Percentiles rank a stretch among this genome's conserved stretches.
Evolutionary conservation across 1,140 invertebrate genomes (phyloP).

Genomic region (Babylonia areolata): DNA sequence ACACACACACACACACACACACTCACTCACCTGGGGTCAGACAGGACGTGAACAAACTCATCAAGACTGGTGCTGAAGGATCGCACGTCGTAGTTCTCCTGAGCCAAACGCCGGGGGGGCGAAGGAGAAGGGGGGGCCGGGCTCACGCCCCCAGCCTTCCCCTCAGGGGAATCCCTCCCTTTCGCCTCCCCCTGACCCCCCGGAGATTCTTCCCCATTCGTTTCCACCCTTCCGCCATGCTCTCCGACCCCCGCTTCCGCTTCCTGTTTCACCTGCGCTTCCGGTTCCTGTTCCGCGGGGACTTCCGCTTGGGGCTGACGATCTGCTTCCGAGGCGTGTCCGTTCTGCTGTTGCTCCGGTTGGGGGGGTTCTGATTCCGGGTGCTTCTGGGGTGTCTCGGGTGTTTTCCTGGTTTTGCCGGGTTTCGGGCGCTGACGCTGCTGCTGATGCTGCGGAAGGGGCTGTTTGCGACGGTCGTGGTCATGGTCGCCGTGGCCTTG

Average conservation of each 20-base stretch:
- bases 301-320: background rate
- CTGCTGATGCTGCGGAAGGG: background rate
- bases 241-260: background rate
- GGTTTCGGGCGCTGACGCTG: background rate
- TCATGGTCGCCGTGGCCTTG: constrained; percentile 9
- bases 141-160: background rate
- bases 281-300: background rate
- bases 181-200: background rate
- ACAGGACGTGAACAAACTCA: constrained; percentile 50
- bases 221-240: background rate
- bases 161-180: background rate
- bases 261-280: background rate
- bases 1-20: background rate
- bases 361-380: background rate
- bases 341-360: background rate
- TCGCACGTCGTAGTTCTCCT: constrained; percentile 42
- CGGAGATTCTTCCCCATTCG: background rate
- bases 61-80: constrained; percentile 53
- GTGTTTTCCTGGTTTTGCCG: background rate
- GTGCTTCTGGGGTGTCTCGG: background rate
- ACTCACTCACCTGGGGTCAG: constrained; percentile 21
- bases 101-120: constrained; percentile 8
- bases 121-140: background rate
- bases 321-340: no score
- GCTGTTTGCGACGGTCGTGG: constrained; percentile 5